Evolutionary conservation across 2,113 vertebrate genomes (phyloP).

Genomic region (Leucosticte australis): DNA sequence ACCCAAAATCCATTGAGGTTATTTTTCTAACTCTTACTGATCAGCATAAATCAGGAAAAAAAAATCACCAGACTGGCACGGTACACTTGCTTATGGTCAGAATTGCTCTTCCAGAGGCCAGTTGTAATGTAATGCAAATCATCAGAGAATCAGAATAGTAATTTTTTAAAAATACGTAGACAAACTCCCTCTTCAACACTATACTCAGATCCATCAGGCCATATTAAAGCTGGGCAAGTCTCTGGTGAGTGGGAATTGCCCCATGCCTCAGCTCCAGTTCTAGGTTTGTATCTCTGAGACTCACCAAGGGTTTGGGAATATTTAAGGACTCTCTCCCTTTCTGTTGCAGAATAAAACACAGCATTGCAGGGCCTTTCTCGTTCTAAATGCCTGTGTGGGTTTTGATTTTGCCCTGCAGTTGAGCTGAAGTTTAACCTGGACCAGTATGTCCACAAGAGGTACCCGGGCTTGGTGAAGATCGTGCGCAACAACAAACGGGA

Average conservation of each 20-base stretch:
- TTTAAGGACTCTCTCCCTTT: background rate
- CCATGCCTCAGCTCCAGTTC: rapidly evolving
- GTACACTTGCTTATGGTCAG: background rate
- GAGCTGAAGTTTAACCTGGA: slow-evolving; percentile 96
- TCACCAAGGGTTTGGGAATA: background rate
- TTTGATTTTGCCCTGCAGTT: slow-evolving; percentile 67
- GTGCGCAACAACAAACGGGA: slow-evolving; percentile 92
- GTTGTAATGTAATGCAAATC: background rate
- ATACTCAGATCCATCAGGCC: background rate
- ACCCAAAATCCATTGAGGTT: slow-evolving; percentile 7
- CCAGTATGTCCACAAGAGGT: slow-evolving; percentile 91
- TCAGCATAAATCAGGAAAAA: background rate
- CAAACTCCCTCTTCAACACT: background rate
- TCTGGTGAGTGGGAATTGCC: background rate
- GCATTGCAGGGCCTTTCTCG: background rate
- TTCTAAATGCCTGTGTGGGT: background rate
- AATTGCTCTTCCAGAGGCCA: background rate
- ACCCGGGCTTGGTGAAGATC: slow-evolving; percentile 94
- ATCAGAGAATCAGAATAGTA: background rate
- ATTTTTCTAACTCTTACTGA: background rate
- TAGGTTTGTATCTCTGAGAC: background rate
- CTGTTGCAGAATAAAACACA: background rate
- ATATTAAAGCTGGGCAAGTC: background rate
- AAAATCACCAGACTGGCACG: background rate
- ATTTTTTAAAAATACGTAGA: background rate